A percentile compares a stretch with the other conserved stretches of the same genome.
Evolutionary conservation across 2,888 invertebrate species (phyloP).

Genomic region (Parelbella ahira): DNA sequence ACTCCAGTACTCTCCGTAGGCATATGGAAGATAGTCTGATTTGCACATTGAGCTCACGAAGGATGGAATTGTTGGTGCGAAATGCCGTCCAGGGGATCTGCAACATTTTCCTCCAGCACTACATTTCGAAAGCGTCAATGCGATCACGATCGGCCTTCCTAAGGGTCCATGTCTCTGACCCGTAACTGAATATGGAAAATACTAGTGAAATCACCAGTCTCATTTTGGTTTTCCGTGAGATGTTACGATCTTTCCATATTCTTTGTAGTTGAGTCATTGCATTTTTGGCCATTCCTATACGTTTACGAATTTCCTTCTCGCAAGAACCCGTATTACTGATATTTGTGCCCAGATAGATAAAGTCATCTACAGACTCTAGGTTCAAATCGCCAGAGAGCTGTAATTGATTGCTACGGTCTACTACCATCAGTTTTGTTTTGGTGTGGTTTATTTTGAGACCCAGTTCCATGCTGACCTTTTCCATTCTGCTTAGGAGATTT

Average conservation of each 20-base stretch:
- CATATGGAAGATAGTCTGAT: neutral
- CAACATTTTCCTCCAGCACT: slow-evolving; percentile 3
- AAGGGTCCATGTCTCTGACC: slow-evolving; percentile 1
- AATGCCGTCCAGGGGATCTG: slow-evolving; percentile 3
- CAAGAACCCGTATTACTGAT: slow-evolving; percentile 1
- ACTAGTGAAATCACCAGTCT: neutral
- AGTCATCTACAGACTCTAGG: neutral
- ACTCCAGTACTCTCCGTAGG: slow-evolving; percentile 2
- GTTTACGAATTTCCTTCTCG: neutral
- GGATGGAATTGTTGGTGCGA: no score
- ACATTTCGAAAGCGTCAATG: slow-evolving; percentile 8
- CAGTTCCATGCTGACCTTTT: slow-evolving; percentile 11
- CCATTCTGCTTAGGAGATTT: slow-evolving; percentile 14
- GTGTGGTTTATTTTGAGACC: slow-evolving; percentile 23
- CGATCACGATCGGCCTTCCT: neutral
- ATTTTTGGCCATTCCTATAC: slow-evolving; percentile 4
- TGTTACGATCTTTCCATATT: slow-evolving; percentile 1
- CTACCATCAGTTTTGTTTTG: slow-evolving; percentile 25
- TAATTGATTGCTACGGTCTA: slow-evolving; percentile 6
- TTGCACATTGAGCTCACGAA: neutral
- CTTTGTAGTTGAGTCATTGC: neutral
- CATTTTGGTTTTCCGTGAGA: neutral
- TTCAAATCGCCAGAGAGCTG: slow-evolving; percentile 4
- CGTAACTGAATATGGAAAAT: slow-evolving; percentile 1
- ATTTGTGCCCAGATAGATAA: slow-evolving; percentile 1